Evolutionary conservation across 2,888 invertebrate genomes (phyloP).

Genomic region (Homarus gammarus): DNA sequence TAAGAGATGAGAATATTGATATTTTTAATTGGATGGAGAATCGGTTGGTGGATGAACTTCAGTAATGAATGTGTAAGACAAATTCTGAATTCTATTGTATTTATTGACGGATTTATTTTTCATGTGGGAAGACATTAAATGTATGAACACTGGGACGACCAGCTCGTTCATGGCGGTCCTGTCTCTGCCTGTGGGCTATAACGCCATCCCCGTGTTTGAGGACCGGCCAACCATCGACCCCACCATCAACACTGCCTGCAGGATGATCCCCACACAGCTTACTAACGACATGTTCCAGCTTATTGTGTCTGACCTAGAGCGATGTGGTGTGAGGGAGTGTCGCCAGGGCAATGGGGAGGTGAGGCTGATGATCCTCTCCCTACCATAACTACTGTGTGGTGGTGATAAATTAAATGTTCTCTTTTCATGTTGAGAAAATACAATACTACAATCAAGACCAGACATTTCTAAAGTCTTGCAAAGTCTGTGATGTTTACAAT

Average conservation of each 20-base stretch:
- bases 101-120: not conserved
- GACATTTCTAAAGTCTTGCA: too few species aligned
- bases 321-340: conserved; percentile 63
- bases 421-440: too few species aligned
- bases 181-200: conserved; percentile 55
- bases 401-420: too few species aligned
- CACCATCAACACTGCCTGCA: conserved; percentile 69
- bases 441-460: too few species aligned
- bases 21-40: too few species aligned
- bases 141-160: conserved; percentile 50
- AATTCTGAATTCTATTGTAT: not conserved
- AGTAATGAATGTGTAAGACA: too few species aligned
- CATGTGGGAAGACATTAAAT: conserved; percentile 64
- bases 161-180: conserved; percentile 67
- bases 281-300: conserved; percentile 69
- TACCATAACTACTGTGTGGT: too few species aligned
- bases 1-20: too few species aligned
- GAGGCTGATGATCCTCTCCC: conserved; percentile 1
- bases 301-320: conserved; percentile 64
- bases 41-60: too few species aligned
- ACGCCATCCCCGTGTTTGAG: conserved; percentile 71
- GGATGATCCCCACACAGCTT: conserved; percentile 65
- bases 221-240: conserved; percentile 70
- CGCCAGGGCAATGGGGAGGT: conserved; percentile 69
- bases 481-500: too few species aligned